Evolutionary conservation across 92 coral and sea anemone species (phyloP), one percentile per base, ranked within the genome.

Genomic region (Paragorgia papillata): DNA sequence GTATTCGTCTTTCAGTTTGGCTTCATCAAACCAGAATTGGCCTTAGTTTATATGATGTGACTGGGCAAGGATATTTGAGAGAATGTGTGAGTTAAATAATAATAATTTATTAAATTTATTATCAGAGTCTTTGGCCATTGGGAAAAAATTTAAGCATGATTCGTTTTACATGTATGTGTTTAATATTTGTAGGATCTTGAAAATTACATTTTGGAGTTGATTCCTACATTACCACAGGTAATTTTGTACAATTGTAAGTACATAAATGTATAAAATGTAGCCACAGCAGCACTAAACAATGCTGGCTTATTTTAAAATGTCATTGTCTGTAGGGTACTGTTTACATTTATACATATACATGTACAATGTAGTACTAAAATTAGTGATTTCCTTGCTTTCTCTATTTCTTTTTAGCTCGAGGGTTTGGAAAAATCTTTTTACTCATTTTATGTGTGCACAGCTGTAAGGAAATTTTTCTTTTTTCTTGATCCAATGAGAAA

Each of bases 1-100:
- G n/a, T n/a, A n/a, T n/a, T n/a, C n/a, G n/a, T n/a, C n/a, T 80
- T 85, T 48, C 56, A 92, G 97, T 92, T 17, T 94, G 98, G 98
- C 90, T 94, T 56, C 98, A 94, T 79, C 98, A 94, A 79, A 94
- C 98, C 24, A 94, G 98, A 62, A 94, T 94, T 49, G 98, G 98
- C 12, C 86, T 94, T 14, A 94, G 98, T 82, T 85, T 94, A 17
- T 94, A 94, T 67, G 98, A 94, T 88, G 98, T 94, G 18, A 92
- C 98, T 33, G 98, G 98, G 15, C 98, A 94, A 69, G 98, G 98
- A 1, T 94, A 94, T 82, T 89, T 94, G 26, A 94, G 91, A 79
- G 98, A 94, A 66, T 94, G 97, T 74, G 98, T 94, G 75, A 89
- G 92, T 66, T 56, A 17, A 40, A 46, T n/a, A n/a, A n/a, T n/a